Evolutionary conservation across 2,113 vertebrate species (phyloP).

Genomic region (Capreolus pygargus): DNA sequence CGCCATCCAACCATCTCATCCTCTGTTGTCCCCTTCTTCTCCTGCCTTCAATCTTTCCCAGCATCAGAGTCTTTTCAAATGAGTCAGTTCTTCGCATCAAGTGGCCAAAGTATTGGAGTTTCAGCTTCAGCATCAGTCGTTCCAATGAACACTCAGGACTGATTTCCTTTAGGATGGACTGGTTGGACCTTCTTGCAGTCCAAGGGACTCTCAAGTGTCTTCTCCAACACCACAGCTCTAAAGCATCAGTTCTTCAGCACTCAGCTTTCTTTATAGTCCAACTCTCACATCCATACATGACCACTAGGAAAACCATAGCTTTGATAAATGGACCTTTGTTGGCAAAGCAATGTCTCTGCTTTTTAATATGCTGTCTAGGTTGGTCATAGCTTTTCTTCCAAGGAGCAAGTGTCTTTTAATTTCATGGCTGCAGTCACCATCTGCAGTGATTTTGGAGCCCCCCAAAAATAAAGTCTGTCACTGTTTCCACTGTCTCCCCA

Average conservation of each 20-base stretch:
- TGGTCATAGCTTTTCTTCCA: neutral
- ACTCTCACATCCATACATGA: neutral
- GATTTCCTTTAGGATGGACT: neutral
- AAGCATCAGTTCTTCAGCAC: neutral
- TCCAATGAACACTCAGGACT: neutral
- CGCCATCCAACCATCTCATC: neutral
- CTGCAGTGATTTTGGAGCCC: neutral
- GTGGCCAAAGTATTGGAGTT: neutral
- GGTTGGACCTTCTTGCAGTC: neutral
- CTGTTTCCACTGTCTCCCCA: neutral
- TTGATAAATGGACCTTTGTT: neutral
- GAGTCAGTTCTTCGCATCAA: neutral
- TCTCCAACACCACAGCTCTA: neutral
- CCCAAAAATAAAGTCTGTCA: neutral
- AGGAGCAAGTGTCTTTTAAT: neutral
- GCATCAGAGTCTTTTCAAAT: neutral
- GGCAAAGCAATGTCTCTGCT: neutral
- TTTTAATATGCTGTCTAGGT: neutral
- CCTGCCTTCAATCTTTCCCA: accelerated
- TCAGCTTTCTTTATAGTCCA: neutral
- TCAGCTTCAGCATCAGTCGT: neutral
- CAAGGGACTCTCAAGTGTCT: neutral
- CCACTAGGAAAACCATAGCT: neutral
- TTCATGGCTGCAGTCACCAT: neutral
- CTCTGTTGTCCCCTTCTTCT: neutral